Evolutionary conservation across 1,140 invertebrate genomes (phyloP), one percentile per base, ranked within the genome.

Genomic region (Drosophila persimilis): DNA sequence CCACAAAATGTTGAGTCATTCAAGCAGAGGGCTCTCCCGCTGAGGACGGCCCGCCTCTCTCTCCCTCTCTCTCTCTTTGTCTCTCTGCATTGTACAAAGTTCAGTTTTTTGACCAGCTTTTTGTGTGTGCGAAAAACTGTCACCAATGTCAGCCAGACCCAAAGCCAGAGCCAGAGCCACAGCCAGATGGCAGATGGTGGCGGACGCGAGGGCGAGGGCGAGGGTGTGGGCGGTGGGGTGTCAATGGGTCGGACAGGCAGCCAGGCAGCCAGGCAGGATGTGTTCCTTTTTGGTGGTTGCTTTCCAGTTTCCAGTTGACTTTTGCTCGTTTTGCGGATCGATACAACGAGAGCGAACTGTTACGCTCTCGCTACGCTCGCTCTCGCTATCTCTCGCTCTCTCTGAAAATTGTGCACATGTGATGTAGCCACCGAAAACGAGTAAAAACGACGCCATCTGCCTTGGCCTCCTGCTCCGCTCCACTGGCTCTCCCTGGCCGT

Each of bases 301-400:
- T 81, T 88, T 88, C 81, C 81, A 81, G 83, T 88, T 86, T 86
- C 83, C 83, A 88, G 70, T 88, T 81, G 73, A 86, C 74, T 77
- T 86, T 88, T 81, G 83, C 77, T 78, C 52, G 81, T 52, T 63
- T 71, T 77, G 52, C 57, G 78, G 81, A 86, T 86, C 81, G 81
- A 86, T 86, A 86, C 50, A 17, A 17, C 31, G 31, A 58, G 56
- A 69, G 59, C 52, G 48, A 62, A 44, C 47, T 13, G 45, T 46
- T 24, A 51, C 29, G 17, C 20, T 35, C 26, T 15, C 24, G 22
- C 43, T 15, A 26, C 24, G 13, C 24, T 26, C 53, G 60, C 54
- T 41, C 31, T 60, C 59, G 54, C 24, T 24, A 58, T 64, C 54
- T 41, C 31, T 60, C 59, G 54, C 24, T 6, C 61, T 64, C 80